A percentile compares a stretch with the other conserved stretches of the same genome.
These are phyloP conservation scores for Lasaia peninsularis DNA, from an alignment of 1,140 invertebrate genomes.

Conservation along the genomic window DNA sequence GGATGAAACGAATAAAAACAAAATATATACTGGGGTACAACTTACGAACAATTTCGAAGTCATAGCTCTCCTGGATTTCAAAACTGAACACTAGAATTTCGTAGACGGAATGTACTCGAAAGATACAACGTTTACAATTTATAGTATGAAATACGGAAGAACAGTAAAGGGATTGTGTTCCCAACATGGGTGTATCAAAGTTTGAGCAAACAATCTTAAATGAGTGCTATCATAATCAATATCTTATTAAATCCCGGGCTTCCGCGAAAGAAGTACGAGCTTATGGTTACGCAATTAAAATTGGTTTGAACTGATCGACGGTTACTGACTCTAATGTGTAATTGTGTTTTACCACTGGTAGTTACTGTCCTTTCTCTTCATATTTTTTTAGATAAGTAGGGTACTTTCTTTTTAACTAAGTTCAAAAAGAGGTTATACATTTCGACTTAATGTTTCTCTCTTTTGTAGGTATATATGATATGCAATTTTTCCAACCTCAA, in stretches of 20 bases:
- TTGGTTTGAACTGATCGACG: not conserved
- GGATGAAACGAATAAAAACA: not conserved
- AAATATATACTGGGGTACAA: constrained; percentile 7
- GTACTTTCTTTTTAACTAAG: too few relatives aligned
- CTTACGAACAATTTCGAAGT: constrained; percentile 46
- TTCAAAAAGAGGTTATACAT: too few relatives aligned
- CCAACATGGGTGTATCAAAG: constrained; percentile 11
- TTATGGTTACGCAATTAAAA: constrained; percentile 9
- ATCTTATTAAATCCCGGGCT: constrained; percentile 5
- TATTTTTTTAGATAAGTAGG: too few relatives aligned
- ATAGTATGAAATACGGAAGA: constrained; percentile 41
- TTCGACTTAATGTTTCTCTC: too few relatives aligned
- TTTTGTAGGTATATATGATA: too few relatives aligned
- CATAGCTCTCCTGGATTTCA: constrained; percentile 30
- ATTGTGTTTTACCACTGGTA: not conserved
- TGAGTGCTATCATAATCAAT: constrained; percentile 11
- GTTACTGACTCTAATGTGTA: not conserved
- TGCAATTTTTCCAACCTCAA: too few relatives aligned
- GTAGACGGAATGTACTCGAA: constrained; percentile 35
- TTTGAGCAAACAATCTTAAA: constrained; percentile 10
- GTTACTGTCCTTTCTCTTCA: too few relatives aligned
- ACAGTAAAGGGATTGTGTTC: constrained; percentile 44
- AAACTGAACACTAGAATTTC: constrained; percentile 24
- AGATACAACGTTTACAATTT: constrained; percentile 37
- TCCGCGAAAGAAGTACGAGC: not conserved